A percentile compares a stretch with the other conserved stretches of the same genome.
These are phyloP conservation scores for Drosophila bocki DNA, from an alignment of 1,140 invertebrate species.

Conservation along the genomic window DNA sequence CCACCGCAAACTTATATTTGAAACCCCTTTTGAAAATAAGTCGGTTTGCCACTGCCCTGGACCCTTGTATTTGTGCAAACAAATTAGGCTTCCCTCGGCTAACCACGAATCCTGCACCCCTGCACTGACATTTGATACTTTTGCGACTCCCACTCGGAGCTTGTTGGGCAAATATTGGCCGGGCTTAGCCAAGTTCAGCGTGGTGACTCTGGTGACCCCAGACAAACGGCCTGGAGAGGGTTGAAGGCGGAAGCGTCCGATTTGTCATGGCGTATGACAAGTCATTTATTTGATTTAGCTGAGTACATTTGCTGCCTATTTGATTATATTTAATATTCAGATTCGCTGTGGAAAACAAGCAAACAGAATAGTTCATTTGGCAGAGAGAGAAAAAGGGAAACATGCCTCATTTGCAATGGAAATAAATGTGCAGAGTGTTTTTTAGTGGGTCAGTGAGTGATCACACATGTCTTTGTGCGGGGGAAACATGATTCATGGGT, in stretches of 20 bases:
- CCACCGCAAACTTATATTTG: neutral
- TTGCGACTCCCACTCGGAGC: slow-evolving; percentile 38
- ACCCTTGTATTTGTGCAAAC: slow-evolving; percentile 44
- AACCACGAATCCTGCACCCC: slow-evolving; percentile 65
- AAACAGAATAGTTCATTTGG: neutral
- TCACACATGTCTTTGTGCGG: slow-evolving; percentile 25
- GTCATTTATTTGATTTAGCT: slow-evolving; percentile 62
- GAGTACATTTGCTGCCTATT: slow-evolving; percentile 53
- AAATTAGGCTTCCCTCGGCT: slow-evolving; percentile 73
- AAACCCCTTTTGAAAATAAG: slow-evolving; percentile 5
- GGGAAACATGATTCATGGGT: slow-evolving; percentile 55
- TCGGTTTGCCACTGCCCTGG: slow-evolving; percentile 16
- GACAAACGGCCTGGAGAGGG: slow-evolving; percentile 6
- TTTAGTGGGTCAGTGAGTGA: slow-evolving; percentile 41
- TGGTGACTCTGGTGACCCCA: slow-evolving; percentile 52
- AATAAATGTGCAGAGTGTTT: slow-evolving; percentile 46
- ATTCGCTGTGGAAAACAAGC: slow-evolving; percentile 29
- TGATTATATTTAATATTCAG: slow-evolving; percentile 55
- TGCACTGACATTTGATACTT: slow-evolving; percentile 66
- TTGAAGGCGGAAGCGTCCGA: slow-evolving; percentile 41
- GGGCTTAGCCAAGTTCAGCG: slow-evolving; percentile 68
- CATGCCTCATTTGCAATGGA: slow-evolving; percentile 48
- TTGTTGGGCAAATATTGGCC: slow-evolving; percentile 73
- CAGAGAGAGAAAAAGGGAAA: neutral
- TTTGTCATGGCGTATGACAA: slow-evolving; percentile 68